Evolutionary conservation across 1,140 invertebrate genomes (phyloP).

Genomic region (Muscidifurax raptorellus): DNA sequence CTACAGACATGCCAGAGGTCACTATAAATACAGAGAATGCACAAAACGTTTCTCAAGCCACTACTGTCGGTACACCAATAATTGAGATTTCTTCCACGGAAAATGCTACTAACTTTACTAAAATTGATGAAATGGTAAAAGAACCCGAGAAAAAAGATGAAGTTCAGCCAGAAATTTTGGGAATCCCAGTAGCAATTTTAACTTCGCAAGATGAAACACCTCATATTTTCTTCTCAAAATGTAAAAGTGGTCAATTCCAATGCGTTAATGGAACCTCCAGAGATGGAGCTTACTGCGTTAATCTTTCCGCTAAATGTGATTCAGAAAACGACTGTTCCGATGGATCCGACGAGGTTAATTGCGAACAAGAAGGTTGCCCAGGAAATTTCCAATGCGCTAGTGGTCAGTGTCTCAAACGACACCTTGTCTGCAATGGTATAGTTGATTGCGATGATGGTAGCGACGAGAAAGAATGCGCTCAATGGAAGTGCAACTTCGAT

Average conservation of each 20-base stretch:
- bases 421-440: conserved; percentile 85
- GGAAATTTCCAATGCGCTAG: conserved; percentile 81
- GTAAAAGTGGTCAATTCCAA: conserved; percentile 78
- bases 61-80: neutral
- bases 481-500: conserved; percentile 78
- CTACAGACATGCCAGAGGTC: conserved; percentile 21
- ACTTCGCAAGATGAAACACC: neutral
- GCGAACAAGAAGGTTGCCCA: conserved; percentile 76
- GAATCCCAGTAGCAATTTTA: conserved; percentile 22
- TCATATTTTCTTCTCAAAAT: conserved; percentile 73
- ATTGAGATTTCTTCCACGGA: neutral
- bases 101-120: neutral
- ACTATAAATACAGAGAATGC: neutral
- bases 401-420: conserved; percentile 83
- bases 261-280: conserved; percentile 79
- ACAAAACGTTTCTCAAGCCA: conserved; percentile 16
- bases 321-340: conserved; percentile 80
- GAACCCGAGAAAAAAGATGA: neutral
- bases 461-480: conserved; percentile 81
- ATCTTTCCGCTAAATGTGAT: conserved; percentile 77
- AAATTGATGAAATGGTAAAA: neutral
- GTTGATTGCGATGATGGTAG: conserved; percentile 82
- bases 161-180: neutral
- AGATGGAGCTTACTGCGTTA: conserved; percentile 78
- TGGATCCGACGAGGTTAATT: conserved; percentile 80